Conservation (phyloP, 2,888 invertebrate genomes). For the Diarsia dahlii region DNA sequence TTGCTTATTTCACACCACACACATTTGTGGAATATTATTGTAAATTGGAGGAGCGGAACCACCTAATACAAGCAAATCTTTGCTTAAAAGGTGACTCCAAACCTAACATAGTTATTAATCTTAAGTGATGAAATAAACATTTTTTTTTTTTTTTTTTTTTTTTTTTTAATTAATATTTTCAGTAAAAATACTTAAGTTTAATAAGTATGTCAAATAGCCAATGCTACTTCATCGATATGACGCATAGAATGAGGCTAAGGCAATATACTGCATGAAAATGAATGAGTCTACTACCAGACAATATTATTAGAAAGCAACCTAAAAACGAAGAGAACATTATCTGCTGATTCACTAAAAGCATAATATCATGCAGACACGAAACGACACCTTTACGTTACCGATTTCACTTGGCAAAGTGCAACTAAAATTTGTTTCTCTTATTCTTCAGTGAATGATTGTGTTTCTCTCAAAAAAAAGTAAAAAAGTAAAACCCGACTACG, state of each 20-base stretch:
- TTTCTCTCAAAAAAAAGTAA: too few relatives aligned
- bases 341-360: constrained; percentile 58
- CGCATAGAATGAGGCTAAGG: not conserved
- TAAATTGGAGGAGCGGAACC: too few relatives aligned
- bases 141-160: too few relatives aligned
- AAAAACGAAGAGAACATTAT: constrained; percentile 46
- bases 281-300: constrained; percentile 26
- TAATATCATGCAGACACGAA: constrained; percentile 49
- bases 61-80: too few relatives aligned
- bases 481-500: too few relatives aligned
- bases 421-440: constrained; percentile 34
- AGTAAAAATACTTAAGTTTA: not conserved
- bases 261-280: constrained; percentile 26
- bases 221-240: not conserved
- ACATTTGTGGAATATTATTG: too few relatives aligned
- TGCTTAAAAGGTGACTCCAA: too few relatives aligned
- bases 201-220: constrained; percentile 1
- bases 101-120: too few relatives aligned
- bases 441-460: not conserved
- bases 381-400: constrained; percentile 29
- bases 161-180: too few relatives aligned
- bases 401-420: constrained; percentile 50
- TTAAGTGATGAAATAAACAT: too few relatives aligned
- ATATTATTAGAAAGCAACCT: constrained; percentile 63
- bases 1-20: too few relatives aligned